Conservation (phyloP, 2,888 invertebrate species). For the Disparrhopalites patrizii region DNA sequence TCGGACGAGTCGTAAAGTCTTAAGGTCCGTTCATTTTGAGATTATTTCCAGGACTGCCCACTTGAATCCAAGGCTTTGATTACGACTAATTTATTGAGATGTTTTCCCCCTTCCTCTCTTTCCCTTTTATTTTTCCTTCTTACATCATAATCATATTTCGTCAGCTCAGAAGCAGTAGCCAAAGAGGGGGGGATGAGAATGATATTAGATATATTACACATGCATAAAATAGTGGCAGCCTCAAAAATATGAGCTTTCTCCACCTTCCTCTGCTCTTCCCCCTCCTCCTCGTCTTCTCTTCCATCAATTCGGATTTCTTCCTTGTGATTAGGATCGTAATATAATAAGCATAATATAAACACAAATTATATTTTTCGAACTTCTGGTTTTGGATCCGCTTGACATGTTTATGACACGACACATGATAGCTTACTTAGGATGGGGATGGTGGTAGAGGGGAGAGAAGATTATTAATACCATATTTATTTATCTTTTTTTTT, state of each 20-base stretch:
- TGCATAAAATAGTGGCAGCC: neutral
- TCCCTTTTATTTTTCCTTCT: neutral
- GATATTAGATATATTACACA: neutral
- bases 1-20: constrained; percentile 5
- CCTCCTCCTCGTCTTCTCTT: neutral
- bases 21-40: constrained; percentile 12
- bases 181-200: no score
- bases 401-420: constrained; percentile 2
- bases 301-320: neutral
- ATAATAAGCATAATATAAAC: constrained; percentile 4
- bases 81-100: constrained; percentile 24
- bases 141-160: no score
- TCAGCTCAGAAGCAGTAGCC: no score
- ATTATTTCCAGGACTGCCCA: constrained; percentile 24
- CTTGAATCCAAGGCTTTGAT: constrained; percentile 27
- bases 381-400: constrained; percentile 16
- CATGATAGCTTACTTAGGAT: constrained; percentile 17
- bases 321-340: constrained; percentile 10
- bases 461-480: no score
- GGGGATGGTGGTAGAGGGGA: no score
- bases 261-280: neutral
- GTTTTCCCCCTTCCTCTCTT: neutral
- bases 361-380: constrained; percentile 16
- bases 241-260: constrained; percentile 15
- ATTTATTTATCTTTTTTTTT: no score